phyloP scores from a whole-genome alignment of 2,113 vertebrate genomes.

The Ancistrus triradiatus region DNA sequence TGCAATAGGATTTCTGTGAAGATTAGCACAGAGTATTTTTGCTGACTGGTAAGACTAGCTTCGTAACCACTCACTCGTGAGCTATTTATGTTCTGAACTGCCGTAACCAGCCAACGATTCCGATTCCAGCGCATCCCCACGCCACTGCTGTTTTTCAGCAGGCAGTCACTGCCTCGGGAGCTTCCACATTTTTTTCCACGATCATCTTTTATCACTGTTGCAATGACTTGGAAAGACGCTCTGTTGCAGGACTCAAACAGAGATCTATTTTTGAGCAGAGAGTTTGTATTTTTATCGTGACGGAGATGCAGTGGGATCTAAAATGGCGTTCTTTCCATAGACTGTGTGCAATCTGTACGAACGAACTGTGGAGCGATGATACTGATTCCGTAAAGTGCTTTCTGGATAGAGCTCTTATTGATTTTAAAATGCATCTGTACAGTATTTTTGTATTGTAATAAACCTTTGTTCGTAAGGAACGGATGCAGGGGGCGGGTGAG shows the following conservation, averaged over 20 bases:
- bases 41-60: not conserved
- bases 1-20: constrained; percentile 30
- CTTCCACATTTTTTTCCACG: constrained; percentile 15
- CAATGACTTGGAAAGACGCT: not conserved
- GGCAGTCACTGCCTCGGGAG: too few relatives aligned
- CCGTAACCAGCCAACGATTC: constrained; percentile 11
- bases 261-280: constrained; percentile 41
- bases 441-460: constrained; percentile 73
- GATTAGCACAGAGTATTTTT: constrained; percentile 10
- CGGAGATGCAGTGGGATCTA: constrained; percentile 23
- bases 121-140: constrained; percentile 14
- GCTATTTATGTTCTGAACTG: constrained; percentile 32
- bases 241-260: constrained; percentile 43
- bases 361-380: constrained; percentile 35
- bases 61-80: constrained; percentile 22
- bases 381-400: constrained; percentile 46
- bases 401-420: constrained; percentile 46
- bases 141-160: constrained; percentile 13
- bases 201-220: not conserved
- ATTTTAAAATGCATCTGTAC: constrained; percentile 58
- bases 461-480: constrained; percentile 49
- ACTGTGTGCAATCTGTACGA: constrained; percentile 43
- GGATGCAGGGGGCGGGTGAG: constrained; percentile 38
- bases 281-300: constrained; percentile 42
- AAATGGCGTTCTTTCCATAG: too few relatives aligned